Evolutionary conservation across 1,140 invertebrate species (phyloP), one percentile per base, ranked within the genome.

Genomic region (Cydia strobilella): DNA sequence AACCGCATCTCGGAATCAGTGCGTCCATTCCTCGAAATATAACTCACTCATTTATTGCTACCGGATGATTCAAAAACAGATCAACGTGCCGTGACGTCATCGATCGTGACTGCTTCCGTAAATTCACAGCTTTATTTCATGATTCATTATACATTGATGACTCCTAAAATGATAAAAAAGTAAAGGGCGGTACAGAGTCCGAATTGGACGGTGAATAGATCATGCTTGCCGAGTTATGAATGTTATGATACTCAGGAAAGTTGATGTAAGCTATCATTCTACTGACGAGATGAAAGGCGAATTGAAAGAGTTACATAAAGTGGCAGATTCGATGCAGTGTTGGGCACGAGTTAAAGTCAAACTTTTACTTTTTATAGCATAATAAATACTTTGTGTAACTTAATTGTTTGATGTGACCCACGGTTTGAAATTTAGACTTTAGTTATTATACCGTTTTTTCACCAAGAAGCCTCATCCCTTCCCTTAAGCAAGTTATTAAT

Each of bases 351-450:
- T 78, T 75, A 63, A 78, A 78, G 25, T 7, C 65, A 35, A 75
- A 87, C 88, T 90, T 90, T 89, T 87, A 87, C 88, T 90, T 88
- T 90, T 86, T 84, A 76, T 74, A 6, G 62, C n/a, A 7, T 79
- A 81, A 78, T 80, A 79, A 69, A 18, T 39, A 42, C n/a, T 39
- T 35, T 27, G 23, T 35, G 31, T 69, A n/a, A 51, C 48, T 23
- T 69, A 35, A 69, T 69, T 69, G n/a, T 15, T 59, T 20, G 54
- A 59, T 20, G 23, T 59, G 18, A 23, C 7, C 54, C 9, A 20
- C 54, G 54, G 7, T 59, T 10, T n/a, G 15, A 59, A 59, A 59
- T 45, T 45, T 39, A 39, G 10, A 39, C 35, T 1, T 39, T 39
- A 39, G 7, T 39, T 39, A 39, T 39, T 39, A 39, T 39, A 39